These are phyloP conservation scores for Rhogogaster chlorosoma DNA, from an alignment of 2,888 invertebrate species.

Conservation along the genomic window DNA sequence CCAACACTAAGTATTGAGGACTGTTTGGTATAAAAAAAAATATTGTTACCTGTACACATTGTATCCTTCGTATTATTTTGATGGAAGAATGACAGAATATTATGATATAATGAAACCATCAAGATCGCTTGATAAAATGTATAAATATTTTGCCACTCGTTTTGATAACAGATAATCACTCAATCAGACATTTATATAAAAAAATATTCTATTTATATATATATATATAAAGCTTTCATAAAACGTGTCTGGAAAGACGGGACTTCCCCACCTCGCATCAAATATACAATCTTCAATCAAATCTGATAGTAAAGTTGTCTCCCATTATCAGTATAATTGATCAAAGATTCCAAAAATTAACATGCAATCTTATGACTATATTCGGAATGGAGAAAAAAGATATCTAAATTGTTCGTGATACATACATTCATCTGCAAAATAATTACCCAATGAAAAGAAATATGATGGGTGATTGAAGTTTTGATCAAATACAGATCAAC, in stretches of 20 bases:
- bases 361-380: not conserved
- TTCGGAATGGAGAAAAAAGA: not conserved
- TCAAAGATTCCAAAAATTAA: not conserved
- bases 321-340: not conserved
- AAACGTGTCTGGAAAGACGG: not conserved
- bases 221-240: not conserved
- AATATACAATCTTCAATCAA: slow-evolving; percentile 22
- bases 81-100: not conserved
- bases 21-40: not conserved
- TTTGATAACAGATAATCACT: not conserved
- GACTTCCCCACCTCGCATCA: slow-evolving; percentile 3
- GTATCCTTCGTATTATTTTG: not conserved
- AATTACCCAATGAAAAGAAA: not conserved
- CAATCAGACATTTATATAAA: slow-evolving; percentile 26
- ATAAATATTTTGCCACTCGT: not conserved
- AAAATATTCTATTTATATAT: slow-evolving; percentile 5
- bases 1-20: not conserved
- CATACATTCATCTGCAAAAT: not conserved
- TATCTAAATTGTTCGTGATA: not conserved
- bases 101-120: not conserved
- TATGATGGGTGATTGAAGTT: not conserved
- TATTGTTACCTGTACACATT: not conserved
- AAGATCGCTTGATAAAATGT: not conserved
- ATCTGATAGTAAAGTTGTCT: not conserved
- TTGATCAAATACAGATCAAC: not conserved